These are phyloP conservation scores for Valencia hispanica DNA, from an alignment of 2,797 vertebrate species.

Conservation along the genomic window DNA sequence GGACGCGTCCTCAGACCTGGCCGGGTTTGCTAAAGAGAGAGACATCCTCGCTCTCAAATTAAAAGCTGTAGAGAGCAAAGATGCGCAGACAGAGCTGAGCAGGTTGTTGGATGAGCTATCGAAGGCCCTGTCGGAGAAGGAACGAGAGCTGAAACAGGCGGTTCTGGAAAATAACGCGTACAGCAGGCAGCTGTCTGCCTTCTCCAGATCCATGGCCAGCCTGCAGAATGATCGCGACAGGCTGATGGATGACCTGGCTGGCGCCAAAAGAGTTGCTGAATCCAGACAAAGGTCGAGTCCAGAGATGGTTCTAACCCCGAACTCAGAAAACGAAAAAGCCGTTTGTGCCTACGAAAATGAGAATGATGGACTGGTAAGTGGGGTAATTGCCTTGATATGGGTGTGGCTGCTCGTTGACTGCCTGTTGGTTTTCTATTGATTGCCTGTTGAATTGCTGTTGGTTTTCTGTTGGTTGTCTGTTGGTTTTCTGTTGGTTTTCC, in stretches of 20 bases:
- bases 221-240: conserved; percentile 88
- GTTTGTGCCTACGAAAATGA: conserved; percentile 58
- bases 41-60: conserved; percentile 63
- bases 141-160: conserved; percentile 75
- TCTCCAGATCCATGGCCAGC: conserved; percentile 89
- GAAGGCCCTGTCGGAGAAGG: conserved; percentile 72
- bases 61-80: conserved; percentile 72
- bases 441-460: background rate
- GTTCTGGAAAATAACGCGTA: conserved; percentile 73
- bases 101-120: conserved; percentile 75
- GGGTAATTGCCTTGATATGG: conserved; percentile 54
- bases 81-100: conserved; percentile 67
- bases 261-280: conserved; percentile 72
- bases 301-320: conserved; percentile 27
- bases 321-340: conserved; percentile 61
- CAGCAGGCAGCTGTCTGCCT: conserved; percentile 82
- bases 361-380: conserved; percentile 80
- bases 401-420: conserved; percentile 55
- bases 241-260: conserved; percentile 81
- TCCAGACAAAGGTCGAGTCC: conserved; percentile 66
- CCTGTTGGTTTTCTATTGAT: background rate
- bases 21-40: conserved; percentile 71
- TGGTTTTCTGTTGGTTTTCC: background rate
- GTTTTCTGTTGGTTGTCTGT: background rate
- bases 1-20: conserved; percentile 74